Evolutionary conservation across 1,140 invertebrate species (phyloP), one percentile per base, ranked within the genome.

Genomic region (Protaetia brevitarsis): DNA sequence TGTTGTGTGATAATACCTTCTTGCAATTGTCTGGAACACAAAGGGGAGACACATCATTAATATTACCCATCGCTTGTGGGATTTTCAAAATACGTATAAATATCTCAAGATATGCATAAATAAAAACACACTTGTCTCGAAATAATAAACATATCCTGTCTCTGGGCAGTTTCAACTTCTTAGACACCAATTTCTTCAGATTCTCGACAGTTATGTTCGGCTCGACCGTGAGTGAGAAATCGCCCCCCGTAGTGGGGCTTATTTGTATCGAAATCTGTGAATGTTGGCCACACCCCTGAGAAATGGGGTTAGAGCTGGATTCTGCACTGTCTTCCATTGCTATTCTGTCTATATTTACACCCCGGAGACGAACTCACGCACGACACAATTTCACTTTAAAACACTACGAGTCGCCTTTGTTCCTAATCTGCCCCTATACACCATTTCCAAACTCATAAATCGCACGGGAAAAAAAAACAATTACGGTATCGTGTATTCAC

Each of bases 131-230:
- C 94, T 92, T 94, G 81, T 97, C 93, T 71, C 91, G 87, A 81
- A 95, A 90, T 64, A 97, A 84, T 73, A 97, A 83, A 79, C 92
- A 93, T 80, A 96, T 95, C 76, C 92, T 87, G 82, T 95, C 93
- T 81, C 94, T 94, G 69, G 91, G 88, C 75, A 96, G 91, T 85
- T 93, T 94, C 66, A 96, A 83, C 78, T 88, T 89, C 80, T 94
- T 94, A n/a, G 93, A 93, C 72, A 96, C 91, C 56, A 91, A 84
- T 81, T 93, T 93, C 80, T 96, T 95, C 11, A 96, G 85, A 77
- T 89, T 91, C 73, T 94, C 92, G 58, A 96, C 88, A 66, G 87
- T 92, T 69, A 91, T 91, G 73, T 87, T 85, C 68, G 86, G 85
- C 69, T 91, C 87, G 64, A 95, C 86, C 66, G 85, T 87, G 68